Base-by-base conservation (phyloP, 2,113 vertebrate genomes). In the Protobothrops mucrosquamatus region DNA sequence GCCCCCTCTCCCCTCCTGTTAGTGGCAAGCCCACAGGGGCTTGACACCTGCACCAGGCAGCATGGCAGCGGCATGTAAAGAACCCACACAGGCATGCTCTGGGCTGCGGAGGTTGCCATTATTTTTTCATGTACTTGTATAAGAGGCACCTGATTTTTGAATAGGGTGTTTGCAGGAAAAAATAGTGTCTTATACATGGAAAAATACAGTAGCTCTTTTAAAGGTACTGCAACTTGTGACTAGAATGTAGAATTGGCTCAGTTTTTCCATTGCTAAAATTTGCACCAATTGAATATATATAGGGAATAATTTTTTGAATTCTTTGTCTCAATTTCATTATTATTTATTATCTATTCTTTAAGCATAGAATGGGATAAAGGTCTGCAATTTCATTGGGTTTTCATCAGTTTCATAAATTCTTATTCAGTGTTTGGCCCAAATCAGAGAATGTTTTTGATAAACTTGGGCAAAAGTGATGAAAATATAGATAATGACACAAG, bases 361-460 rank as follows among this genome's bases (percentile, higher is more conserved):
- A 20, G 52, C 87, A 85, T 0, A 0, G 3, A 23, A 88, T 15
- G 81, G 55, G 26, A 81, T 10, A 59, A 89, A 55, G n/a, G 11
- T 90, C 8, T 7, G 51, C 57, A 46, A n/a, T 43, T 95, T 93
- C 54, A 64, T 56, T 52, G 69, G 26, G 54, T 81, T 92, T 90
- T n/a, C n/a, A n/a, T n/a, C n/a, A n/a, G n/a, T n/a, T 91, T 81
- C 64, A 55, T 34, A 57, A 91, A 29, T 89, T 89, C 57, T 74
- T 89, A 92, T 55, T 92, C 59, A 88, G 91, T 93, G 88, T 46
- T 11, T 74, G 61, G 3, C 61, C 61, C 91, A 46, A 64, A 59
- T 29, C 54, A 22, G 29, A 87, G 23, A 91, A 56, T 15, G 4
- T 55, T 92, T 92, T 89, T 92, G 26, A 93, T 56, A 55, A 91